Evolutionary conservation across 2,888 invertebrate genomes (phyloP), one percentile per base, ranked within the genome.

Genomic region (Drosophila multiciliata): DNA sequence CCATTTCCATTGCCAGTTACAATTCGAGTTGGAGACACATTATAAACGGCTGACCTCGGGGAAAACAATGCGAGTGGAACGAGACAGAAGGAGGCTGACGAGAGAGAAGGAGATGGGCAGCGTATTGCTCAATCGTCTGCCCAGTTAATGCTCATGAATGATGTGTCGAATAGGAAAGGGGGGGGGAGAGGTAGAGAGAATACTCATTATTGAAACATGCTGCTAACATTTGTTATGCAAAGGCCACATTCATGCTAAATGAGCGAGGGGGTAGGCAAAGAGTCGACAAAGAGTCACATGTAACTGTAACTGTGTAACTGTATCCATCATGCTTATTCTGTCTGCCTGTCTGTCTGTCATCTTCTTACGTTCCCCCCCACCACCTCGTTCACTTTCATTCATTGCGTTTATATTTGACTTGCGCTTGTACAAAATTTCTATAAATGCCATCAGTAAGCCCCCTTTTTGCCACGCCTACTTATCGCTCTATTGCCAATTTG

Each of bases 181-280:
- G n/a, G 2, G 17, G 42, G 12, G 9, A 40, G 32, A n/a, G 40
- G 35, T 63, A 20, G 52, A 0, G 7, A 15, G 26, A 36, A 66
- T 11, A 55, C 38, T 87, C 87, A 87, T 87, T 87, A 83, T 87
- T 80, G 87, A 83, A 89, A 87, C 87, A 87, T 89, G 87, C 75
- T 89, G 82, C 82, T 75, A 74, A 75, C 89, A 89, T 87, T 88
- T 85, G 82, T 87, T 87, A 89, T 83, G 87, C 89, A 81, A 83
- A 83, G 76, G 77, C 82, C 80, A 89, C 87, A 85, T 84, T 79
- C 78, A 80, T 72, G 81, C 72, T 67, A 75, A 76, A 75, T 82
- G 80, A 38, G 57, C 20, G 4, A 17, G 45, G 8, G 15, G 6
- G 5, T 3, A 12, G 17, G n/a, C 32, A 11, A 8, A 36, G 12